Conservation (phyloP, 2,113 vertebrate genomes). For the Cryptotis parvus region DNA sequence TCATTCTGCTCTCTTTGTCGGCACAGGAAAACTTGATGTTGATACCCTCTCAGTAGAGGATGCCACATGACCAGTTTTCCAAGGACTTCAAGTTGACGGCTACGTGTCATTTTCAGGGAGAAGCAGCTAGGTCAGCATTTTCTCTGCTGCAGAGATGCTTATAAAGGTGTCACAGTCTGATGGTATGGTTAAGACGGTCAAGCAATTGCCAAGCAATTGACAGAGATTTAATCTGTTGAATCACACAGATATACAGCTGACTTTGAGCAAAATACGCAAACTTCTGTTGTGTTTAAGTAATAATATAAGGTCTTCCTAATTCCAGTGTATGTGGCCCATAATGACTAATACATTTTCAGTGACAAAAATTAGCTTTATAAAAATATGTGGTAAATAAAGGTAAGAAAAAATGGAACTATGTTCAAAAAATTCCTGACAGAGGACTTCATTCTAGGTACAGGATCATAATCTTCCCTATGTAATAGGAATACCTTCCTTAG, state of each 20-base stretch:
- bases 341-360: constrained; percentile 2
- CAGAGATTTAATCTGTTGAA: background rate
- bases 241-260: background rate
- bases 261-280: constrained; percentile 10
- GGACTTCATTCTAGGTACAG: background rate
- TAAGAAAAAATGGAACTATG: background rate
- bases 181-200: background rate
- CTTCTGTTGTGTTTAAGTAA: constrained; percentile 20
- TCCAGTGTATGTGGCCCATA: background rate
- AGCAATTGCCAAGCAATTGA: background rate
- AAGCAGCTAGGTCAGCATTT: background rate
- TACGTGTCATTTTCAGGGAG: background rate
- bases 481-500: constrained; percentile 5
- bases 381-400: constrained; percentile 38
- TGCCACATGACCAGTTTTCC: background rate
- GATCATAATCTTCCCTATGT: constrained; percentile 21
- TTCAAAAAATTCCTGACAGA: background rate
- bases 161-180: background rate
- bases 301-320: background rate
- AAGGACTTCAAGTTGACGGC: background rate
- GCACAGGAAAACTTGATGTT: background rate
- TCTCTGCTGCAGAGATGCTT: background rate
- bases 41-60: background rate
- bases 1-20: background rate
- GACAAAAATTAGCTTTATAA: constrained; percentile 1